Evolutionary conservation across 35 echinoderm and acorn worm species (phyloP).

Genomic region (Eucidaris tribuloides): DNA sequence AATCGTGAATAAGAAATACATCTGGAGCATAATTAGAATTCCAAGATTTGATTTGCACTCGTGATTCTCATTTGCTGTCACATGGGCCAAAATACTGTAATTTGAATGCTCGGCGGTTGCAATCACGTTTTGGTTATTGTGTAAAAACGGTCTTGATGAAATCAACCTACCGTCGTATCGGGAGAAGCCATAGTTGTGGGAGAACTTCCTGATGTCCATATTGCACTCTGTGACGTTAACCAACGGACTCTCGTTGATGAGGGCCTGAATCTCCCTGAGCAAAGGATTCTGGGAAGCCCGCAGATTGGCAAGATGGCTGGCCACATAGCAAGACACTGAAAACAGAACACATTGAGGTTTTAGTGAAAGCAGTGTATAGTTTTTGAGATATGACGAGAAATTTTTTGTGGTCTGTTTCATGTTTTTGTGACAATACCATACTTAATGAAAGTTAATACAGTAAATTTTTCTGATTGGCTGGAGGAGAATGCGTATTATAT

Average conservation of each 20-base stretch:
- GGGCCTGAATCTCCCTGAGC: conserved; percentile 38
- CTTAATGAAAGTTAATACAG: not conserved
- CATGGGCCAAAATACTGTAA: too few species aligned
- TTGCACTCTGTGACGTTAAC: conserved; percentile 18
- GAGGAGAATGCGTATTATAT: not conserved
- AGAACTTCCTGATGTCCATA: conserved; percentile 73
- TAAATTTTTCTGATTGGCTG: not conserved
- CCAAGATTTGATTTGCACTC: too few species aligned
- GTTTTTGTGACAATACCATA: not conserved
- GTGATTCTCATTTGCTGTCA: too few species aligned
- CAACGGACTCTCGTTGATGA: conserved; percentile 40
- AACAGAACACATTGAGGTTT: not conserved
- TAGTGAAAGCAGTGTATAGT: not conserved
- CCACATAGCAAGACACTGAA: conserved; percentile 77
- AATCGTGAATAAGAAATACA: too few species aligned
- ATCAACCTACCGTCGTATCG: conserved; percentile 67
- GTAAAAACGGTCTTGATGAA: not conserved
- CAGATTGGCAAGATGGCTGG: conserved; percentile 73
- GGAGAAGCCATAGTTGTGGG: conserved; percentile 62
- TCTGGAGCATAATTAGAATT: not conserved
- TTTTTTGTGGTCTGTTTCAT: not conserved
- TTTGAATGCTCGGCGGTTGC: too few species aligned
- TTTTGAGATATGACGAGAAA: not conserved
- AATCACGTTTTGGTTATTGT: too few species aligned
- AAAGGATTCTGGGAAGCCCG: conserved; percentile 65